These are phyloP conservation scores for Suncus etruscus DNA, from an alignment of 2,113 vertebrate species.

Conservation along the genomic window DNA sequence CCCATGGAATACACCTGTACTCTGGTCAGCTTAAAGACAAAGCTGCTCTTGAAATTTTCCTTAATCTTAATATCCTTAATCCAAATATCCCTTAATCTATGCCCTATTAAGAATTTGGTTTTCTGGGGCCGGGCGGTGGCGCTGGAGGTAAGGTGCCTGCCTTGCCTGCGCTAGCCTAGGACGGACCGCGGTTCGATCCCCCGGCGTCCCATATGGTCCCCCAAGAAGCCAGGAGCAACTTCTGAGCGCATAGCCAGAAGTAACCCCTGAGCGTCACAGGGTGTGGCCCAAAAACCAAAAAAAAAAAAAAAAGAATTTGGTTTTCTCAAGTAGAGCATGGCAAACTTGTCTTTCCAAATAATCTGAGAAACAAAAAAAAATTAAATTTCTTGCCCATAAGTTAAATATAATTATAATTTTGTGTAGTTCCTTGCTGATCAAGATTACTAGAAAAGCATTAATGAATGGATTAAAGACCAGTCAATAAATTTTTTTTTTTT, in stretches of 20 bases:
- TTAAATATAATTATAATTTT: conserved; percentile 39
- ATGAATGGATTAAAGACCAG: conserved; percentile 13
- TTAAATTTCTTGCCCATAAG: background rate
- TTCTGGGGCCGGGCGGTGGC: too few relatives aligned
- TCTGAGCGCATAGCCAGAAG: too few relatives aligned
- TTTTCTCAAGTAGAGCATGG: conserved; percentile 7
- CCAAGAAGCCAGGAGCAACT: too few relatives aligned
- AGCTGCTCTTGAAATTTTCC: background rate
- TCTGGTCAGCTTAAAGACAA: background rate
- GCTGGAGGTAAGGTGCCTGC: too few relatives aligned
- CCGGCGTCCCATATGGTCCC: too few relatives aligned
- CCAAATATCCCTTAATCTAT: background rate
- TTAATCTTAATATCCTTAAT: background rate
- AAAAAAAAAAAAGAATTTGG: too few relatives aligned
- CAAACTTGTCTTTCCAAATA: conserved; percentile 47
- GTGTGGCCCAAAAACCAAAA: too few relatives aligned
- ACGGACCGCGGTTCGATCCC: too few relatives aligned
- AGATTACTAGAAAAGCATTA: conserved; percentile 27
- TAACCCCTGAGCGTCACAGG: too few relatives aligned
- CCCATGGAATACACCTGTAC: background rate
- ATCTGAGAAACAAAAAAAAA: conserved; percentile 20
- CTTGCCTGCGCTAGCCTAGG: too few relatives aligned
- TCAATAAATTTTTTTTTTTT: background rate
- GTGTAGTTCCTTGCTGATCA: background rate
- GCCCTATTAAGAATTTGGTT: conserved; percentile 32